phyloP scores from a whole-genome alignment of 2,113 vertebrate genomes.

The Taurulus bubalis region DNA sequence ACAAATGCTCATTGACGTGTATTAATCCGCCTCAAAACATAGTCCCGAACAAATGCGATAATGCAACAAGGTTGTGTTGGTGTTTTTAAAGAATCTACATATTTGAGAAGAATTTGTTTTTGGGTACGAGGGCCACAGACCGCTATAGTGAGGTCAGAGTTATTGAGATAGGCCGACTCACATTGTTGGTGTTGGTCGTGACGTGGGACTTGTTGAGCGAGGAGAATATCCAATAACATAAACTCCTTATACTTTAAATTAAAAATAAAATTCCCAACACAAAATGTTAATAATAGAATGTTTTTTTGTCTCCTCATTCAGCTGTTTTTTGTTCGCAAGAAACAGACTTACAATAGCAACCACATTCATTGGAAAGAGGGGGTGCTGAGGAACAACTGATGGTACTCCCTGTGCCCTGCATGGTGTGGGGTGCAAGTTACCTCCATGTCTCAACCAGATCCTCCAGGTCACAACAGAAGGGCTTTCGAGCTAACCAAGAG shows the following conservation, averaged over 20 bases:
- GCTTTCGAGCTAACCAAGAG: too few relatives aligned
- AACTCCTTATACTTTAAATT: too few relatives aligned
- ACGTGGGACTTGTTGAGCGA: too few relatives aligned
- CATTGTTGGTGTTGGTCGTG: background rate
- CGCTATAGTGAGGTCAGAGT: too few relatives aligned
- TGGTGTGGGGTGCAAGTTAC: background rate
- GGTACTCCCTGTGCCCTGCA: too few relatives aligned
- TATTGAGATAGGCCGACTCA: too few relatives aligned
- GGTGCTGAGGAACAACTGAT: too few relatives aligned
- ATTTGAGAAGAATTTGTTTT: background rate
- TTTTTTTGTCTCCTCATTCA: background rate
- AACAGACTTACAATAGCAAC: background rate
- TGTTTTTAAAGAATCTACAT: background rate
- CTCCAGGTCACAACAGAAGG: background rate
- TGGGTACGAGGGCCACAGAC: background rate
- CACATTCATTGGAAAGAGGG: background rate
- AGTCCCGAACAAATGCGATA: background rate
- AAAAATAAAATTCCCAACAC: too few relatives aligned
- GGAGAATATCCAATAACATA: too few relatives aligned
- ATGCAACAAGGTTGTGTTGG: background rate
- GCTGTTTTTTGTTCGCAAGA: background rate
- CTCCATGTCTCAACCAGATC: too few relatives aligned
- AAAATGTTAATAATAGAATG: background rate
- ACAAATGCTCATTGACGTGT: background rate
- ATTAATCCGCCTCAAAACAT: background rate